Evolutionary conservation across 2,888 invertebrate species (phyloP).

Genomic region (Deilephila porcellus): DNA sequence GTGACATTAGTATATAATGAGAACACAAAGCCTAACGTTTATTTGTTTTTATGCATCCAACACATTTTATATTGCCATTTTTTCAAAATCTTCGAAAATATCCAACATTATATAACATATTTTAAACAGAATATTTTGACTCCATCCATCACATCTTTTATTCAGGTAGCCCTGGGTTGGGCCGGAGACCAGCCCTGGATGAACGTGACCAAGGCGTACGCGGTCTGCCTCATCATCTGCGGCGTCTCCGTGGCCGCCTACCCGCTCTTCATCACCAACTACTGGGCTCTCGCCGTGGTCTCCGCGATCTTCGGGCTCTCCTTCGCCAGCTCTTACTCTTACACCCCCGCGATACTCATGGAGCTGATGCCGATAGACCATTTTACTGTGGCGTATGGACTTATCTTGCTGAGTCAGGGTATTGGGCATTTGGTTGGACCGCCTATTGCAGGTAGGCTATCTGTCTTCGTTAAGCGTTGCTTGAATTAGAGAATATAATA

Average conservation of each 20-base stretch:
- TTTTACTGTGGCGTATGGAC: constrained; percentile 97
- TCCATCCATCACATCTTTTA: not conserved
- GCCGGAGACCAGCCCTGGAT: constrained; percentile 95
- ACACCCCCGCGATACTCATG: constrained; percentile 95
- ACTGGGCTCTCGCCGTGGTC: constrained; percentile 73
- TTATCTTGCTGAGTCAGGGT: constrained; percentile 95
- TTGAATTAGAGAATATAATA: no score
- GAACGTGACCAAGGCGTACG: constrained; percentile 93
- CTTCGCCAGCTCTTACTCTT: constrained; percentile 95
- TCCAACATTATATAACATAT: no score
- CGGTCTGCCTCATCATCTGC: constrained; percentile 89
- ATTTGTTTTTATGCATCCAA: no score
- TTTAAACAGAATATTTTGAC: no score
- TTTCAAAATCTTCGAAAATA: no score
- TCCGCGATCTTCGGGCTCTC: constrained; percentile 93
- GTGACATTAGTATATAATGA: no score
- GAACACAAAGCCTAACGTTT: no score
- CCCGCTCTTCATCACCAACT: constrained; percentile 82
- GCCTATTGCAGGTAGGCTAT: constrained; percentile 90
- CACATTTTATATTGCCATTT: no score
- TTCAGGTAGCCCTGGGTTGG: constrained; percentile 91
- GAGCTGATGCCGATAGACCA: constrained; percentile 94
- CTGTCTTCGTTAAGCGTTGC: no score
- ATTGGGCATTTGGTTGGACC: constrained; percentile 97
- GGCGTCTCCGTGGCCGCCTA: constrained; percentile 86